phyloP scores from a whole-genome alignment of 1,140 invertebrate species.

The Apis cerana region DNA sequence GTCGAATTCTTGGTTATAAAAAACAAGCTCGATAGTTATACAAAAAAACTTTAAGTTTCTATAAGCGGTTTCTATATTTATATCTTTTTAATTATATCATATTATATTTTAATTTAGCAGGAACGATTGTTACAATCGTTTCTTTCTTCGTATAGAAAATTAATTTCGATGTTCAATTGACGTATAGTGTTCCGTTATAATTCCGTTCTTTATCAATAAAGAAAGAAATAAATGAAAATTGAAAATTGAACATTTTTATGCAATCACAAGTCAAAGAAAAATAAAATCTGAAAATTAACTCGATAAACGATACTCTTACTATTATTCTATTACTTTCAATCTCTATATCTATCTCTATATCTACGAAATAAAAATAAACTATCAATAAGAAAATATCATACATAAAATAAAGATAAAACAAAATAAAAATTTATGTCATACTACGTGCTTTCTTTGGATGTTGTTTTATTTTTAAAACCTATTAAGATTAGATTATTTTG shows the following conservation, averaged over 20 bases:
- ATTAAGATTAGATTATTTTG: too few species aligned
- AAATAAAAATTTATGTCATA: too few species aligned
- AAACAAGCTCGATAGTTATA: neutral
- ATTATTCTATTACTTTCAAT: too few species aligned
- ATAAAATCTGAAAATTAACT: too few species aligned
- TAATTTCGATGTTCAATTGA: neutral
- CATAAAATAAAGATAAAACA: too few species aligned
- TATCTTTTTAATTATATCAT: conserved; percentile 17
- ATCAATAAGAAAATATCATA: too few species aligned
- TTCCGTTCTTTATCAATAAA: neutral
- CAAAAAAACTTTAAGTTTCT: neutral
- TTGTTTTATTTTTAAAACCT: too few species aligned
- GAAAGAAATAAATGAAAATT: neutral
- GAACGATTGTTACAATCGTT: conserved; percentile 10
- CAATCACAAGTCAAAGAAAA: neutral
- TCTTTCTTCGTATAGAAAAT: neutral
- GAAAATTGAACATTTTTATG: neutral
- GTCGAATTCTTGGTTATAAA: neutral
- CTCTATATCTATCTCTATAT: too few species aligned
- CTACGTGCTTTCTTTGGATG: too few species aligned
- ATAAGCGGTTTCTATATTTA: neutral
- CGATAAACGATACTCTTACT: too few species aligned
- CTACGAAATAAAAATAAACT: too few species aligned
- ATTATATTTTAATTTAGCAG: neutral
- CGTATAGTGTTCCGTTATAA: neutral